Base-by-base conservation (phyloP, 2,888 invertebrate genomes). In the Steinernema hermaphroditum region DNA sequence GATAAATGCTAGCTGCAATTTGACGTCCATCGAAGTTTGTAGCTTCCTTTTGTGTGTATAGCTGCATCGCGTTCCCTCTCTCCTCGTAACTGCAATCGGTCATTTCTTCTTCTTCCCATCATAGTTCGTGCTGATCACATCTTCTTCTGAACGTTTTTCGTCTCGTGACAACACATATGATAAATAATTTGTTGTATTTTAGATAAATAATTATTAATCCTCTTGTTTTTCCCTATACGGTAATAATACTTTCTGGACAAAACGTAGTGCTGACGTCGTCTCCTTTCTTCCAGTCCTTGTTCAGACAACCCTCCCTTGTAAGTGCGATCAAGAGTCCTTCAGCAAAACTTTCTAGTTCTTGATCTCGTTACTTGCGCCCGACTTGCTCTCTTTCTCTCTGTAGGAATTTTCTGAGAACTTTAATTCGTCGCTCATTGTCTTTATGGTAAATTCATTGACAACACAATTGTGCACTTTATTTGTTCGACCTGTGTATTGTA, bases 1-100 rank as follows among this genome's bases (percentile, higher is more conserved):
- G 62, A 62, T 62, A 62, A 62, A 62, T 29, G 46, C 16, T 62
- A 62, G 29, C 62, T 62, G 32, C 62, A 62, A 62, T 62, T 62
- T 46, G 29, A 27, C 29, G 62, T 29, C 34, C 34, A 62, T 27
- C 34, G 16, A 62, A 62, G 34, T 62, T 29, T 62, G 62, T 62
- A 29, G 32, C 62, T 62, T 29, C 62, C 24, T 62, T 27, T 32
- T 62, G 62, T 62, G 62, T 62, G 62, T 62, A 62, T 62, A 62
- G 62, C 29, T 62, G 62, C 62, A 62, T 34, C 34, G 62, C 62
- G 62, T 62, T 2, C 22, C 16, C n/a, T 62, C 32, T 62, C 32
- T 12, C 34, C 62, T 62, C 62, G 62, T 62, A 62, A 62, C 9
- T 62, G 62, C 62, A 62, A 62, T 62, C 62, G 62, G 62, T 62